Evolutionary conservation across 1,140 invertebrate species (phyloP), one percentile per base, ranked within the genome.

Genomic region (Coelopa frigida): DNA sequence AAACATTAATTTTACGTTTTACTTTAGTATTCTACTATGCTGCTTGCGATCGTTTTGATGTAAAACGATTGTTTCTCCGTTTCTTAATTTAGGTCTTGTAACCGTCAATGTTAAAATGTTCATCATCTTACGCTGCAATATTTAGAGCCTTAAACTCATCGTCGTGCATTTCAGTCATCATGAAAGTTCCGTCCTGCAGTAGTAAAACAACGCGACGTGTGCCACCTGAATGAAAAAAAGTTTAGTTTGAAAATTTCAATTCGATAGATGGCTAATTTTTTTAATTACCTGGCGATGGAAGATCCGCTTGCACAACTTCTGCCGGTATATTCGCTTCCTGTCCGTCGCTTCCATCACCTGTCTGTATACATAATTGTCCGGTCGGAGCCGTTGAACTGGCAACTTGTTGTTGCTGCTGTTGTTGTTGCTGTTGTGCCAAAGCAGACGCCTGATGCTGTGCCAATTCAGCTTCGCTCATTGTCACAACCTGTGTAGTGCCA

Each of bases 101-200:
- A n/a, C n/a, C n/a, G n/a, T n/a, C n/a, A n/a, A n/a, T n/a, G n/a
- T n/a, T n/a, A n/a, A n/a, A n/a, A n/a, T n/a, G n/a, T n/a, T 22
- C n/a, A 41, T 15, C 20, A 39, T 48, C 56, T 64, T 68, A 68
- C 55, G 64, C 59, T 43, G 54, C 54, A 45, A 68, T 63, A 43
- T 83, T 82, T 44, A 84, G 65, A 47, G 81, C 79, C 52, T 81
- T 81, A 56, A 85, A 89, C 57, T 89, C 85, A 57, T 88, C 85
- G 54, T 86, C 84, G 49, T 87, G 82, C 31, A 89, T 80, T 70
- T 88, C 84, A 15, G 86, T 89, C 77, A 88, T 84, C 74, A 87
- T 87, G 40, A 88, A 74, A 58, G 83, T 87, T 33, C 85, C 85
- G 63, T 89, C 85, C 6, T 85, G 84, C 53, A 89, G 70, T 50